Percentiles rank a stretch among this genome's conserved stretches.
Evolutionary conservation across 2,888 invertebrate species (phyloP).

Genomic region (Physocephala rufipes): DNA sequence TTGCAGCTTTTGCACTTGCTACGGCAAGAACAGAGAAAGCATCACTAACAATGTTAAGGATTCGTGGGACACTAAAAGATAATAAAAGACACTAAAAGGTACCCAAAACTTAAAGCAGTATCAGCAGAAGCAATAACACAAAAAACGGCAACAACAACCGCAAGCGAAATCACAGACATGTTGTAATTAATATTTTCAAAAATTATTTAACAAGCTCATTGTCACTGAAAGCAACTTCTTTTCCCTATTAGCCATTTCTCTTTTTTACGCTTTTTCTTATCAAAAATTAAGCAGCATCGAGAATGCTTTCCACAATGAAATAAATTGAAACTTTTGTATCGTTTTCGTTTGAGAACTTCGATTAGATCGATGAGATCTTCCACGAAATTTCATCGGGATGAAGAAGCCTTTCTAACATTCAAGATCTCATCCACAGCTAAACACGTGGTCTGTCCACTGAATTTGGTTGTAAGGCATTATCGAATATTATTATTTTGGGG

Average conservation of each 20-base stretch:
- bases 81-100: constrained; percentile 1
- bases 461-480: background rate
- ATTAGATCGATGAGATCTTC: background rate
- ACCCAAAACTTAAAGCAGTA: constrained; percentile 24
- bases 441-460: background rate
- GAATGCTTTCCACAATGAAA: too few relatives aligned
- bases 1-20: too few relatives aligned
- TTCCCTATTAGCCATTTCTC: background rate
- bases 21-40: too few relatives aligned
- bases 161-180: constrained; percentile 38
- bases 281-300: too few relatives aligned
- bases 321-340: too few relatives aligned
- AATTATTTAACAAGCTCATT: constrained; percentile 46
- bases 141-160: constrained; percentile 17
- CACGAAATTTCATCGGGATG: constrained; percentile 6
- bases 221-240: constrained; percentile 3
- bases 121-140: background rate
- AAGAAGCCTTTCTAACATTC: too few relatives aligned
- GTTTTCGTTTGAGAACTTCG: too few relatives aligned
- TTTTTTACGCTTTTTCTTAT: background rate
- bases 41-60: too few relatives aligned
- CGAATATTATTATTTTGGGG: background rate
- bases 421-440: too few relatives aligned
- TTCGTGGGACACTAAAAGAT: too few relatives aligned
- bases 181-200: constrained; percentile 51